Evolutionary conservation across 2,888 invertebrate genomes (phyloP).

Genomic region (Andrena dorsata): DNA sequence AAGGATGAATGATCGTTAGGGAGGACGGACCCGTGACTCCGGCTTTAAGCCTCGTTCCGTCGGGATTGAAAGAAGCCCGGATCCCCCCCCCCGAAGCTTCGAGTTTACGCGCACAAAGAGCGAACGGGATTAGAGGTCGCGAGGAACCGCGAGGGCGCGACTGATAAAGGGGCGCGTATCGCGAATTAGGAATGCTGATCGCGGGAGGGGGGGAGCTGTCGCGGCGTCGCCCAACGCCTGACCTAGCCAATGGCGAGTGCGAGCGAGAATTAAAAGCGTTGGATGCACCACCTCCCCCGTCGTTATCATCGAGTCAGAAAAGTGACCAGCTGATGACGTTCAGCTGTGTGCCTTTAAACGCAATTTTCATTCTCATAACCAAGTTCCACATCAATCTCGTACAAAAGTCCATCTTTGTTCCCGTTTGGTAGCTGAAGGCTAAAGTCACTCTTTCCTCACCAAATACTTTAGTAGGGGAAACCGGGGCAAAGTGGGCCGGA

Average conservation of each 20-base stretch:
- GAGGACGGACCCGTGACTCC: slow-evolving; percentile 41
- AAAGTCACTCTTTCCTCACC: too few relatives aligned
- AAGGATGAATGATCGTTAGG: slow-evolving; percentile 68
- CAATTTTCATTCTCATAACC: too few relatives aligned
- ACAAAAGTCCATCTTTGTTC: too few relatives aligned
- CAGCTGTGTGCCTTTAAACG: too few relatives aligned
- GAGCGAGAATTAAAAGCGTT: slow-evolving; percentile 14
- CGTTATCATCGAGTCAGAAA: background rate
- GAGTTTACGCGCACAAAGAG: slow-evolving; percentile 24
- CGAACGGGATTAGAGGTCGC: slow-evolving; percentile 46
- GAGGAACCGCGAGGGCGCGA: slow-evolving; percentile 8
- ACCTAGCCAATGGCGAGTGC: background rate
- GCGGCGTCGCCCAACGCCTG: background rate
- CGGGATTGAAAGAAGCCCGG: slow-evolving; percentile 53
- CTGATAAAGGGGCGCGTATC: slow-evolving; percentile 11
- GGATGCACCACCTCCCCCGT: background rate
- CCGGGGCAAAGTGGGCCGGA: too few relatives aligned
- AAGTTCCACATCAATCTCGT: too few relatives aligned
- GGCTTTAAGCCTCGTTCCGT: slow-evolving; percentile 47
- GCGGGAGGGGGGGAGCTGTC: background rate
- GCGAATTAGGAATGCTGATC: slow-evolving; percentile 5
- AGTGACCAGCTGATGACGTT: background rate
- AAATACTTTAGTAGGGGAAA: too few relatives aligned
- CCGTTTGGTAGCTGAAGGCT: too few relatives aligned
- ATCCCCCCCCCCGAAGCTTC: slow-evolving; percentile 12